A percentile compares a stretch with the other conserved stretches of the same genome.
phyloP scores from a whole-genome alignment of 2,888 invertebrate species.

The Hypsopygia costalis region DNA sequence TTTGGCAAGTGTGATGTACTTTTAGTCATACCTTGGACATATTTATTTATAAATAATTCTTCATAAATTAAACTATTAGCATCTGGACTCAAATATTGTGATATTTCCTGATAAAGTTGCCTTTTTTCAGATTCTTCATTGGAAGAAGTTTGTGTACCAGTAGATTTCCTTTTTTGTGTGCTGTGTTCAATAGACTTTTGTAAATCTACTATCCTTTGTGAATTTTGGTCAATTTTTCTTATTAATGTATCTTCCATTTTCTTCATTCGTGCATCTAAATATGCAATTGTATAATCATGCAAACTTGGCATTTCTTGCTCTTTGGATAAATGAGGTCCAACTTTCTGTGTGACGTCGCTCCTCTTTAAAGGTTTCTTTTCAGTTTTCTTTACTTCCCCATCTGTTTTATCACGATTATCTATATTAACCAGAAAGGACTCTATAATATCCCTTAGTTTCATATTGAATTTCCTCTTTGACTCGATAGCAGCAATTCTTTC shows the following conservation, averaged over 20 bases:
- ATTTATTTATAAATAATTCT: conserved; percentile 62
- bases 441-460: conserved; percentile 60
- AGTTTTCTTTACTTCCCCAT: background rate
- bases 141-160: conserved; percentile 38
- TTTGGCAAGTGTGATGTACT: conserved; percentile 23
- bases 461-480: conserved; percentile 65
- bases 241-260: conserved; percentile 57
- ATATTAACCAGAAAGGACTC: conserved; percentile 52
- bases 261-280: conserved; percentile 53
- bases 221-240: conserved; percentile 60
- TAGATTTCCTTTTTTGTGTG: conserved; percentile 22
- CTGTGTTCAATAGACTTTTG: conserved; percentile 30
- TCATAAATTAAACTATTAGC: conserved; percentile 59
- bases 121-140: conserved; percentile 47
- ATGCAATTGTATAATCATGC: conserved; percentile 42
- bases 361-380: background rate
- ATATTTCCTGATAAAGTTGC: conserved; percentile 57
- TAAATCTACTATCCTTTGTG: conserved; percentile 48
- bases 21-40: conserved; percentile 21
- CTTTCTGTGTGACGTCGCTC: conserved; percentile 12
- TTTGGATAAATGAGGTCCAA: conserved; percentile 20
- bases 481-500: conserved; percentile 59
- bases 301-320: conserved; percentile 25
- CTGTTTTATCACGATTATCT: conserved; percentile 24
- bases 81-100: conserved; percentile 53